Percentiles rank a stretch among this genome's conserved stretches.
Evolutionary conservation across 2,113 vertebrate species (phyloP).

Genomic region (Erpornis zantholeuca): DNA sequence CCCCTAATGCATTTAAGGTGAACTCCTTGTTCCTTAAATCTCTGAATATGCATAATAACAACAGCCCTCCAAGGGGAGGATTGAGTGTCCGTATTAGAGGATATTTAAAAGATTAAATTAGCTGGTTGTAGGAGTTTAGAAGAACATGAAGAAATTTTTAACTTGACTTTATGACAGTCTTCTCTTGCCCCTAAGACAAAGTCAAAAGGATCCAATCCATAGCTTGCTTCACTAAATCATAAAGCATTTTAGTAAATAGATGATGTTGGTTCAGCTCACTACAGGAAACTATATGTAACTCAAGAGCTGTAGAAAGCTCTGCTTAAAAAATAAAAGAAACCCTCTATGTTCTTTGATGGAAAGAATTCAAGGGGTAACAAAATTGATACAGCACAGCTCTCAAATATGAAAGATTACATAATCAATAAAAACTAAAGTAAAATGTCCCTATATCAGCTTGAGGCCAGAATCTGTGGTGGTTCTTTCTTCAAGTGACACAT

Average conservation of each 20-base stretch:
- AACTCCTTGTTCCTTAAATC: constrained; percentile 24
- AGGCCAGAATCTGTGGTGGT: background rate
- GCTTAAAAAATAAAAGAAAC: background rate
- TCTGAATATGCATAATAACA: constrained; percentile 24
- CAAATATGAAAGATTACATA: background rate
- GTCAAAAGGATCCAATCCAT: background rate
- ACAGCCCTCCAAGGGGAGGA: background rate
- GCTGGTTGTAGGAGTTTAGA: background rate
- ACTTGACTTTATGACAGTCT: background rate
- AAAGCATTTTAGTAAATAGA: background rate
- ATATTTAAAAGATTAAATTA: constrained; percentile 13
- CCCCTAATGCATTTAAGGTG: constrained; percentile 10
- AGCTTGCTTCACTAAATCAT: background rate
- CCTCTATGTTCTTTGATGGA: background rate
- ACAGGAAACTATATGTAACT: background rate
- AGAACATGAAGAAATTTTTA: background rate
- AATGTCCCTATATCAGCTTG: background rate
- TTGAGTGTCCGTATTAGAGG: background rate
- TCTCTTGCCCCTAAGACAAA: background rate
- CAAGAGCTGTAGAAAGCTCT: background rate
- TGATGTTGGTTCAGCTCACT: background rate
- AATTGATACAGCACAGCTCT: background rate
- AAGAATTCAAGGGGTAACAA: background rate
- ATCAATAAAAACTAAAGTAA: background rate
- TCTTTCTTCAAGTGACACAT: background rate